phyloP scores from a whole-genome alignment of 2,888 invertebrate species.

The Galerucella pusilla region DNA sequence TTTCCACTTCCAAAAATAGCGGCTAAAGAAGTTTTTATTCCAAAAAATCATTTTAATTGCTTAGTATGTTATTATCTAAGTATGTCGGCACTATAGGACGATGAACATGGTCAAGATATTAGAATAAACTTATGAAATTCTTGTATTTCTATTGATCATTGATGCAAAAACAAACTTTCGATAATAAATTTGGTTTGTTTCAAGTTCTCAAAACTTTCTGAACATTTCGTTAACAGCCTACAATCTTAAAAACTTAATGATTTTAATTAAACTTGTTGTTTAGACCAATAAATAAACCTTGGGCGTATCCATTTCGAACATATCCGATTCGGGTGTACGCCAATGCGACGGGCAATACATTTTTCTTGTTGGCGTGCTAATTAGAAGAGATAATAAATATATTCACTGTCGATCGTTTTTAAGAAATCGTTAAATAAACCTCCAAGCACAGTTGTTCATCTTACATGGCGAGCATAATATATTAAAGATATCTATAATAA shows the following conservation, averaged over 20 bases:
- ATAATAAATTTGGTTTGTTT: too few relatives aligned
- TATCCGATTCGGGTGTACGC: background rate
- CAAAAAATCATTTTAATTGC: too few relatives aligned
- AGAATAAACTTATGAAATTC: too few relatives aligned
- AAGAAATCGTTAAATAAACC: conserved; percentile 10
- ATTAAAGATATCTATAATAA: background rate
- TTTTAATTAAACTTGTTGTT: conserved; percentile 1
- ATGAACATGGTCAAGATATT: too few relatives aligned
- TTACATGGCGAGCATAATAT: background rate
- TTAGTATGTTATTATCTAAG: too few relatives aligned
- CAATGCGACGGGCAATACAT: conserved; percentile 4
- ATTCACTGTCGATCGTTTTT: conserved; percentile 9
- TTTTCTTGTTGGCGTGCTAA: conserved; percentile 15
- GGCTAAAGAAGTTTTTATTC: too few relatives aligned
- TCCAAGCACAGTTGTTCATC: background rate
- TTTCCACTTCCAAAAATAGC: too few relatives aligned
- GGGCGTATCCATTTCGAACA: background rate
- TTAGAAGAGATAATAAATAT: conserved; percentile 10
- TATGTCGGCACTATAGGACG: too few relatives aligned
- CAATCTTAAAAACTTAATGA: background rate
- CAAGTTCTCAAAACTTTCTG: too few relatives aligned
- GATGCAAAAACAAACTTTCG: too few relatives aligned
- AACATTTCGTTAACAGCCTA: too few relatives aligned
- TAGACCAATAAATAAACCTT: background rate
- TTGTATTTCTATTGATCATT: too few relatives aligned